Evolutionary conservation across 2,797 vertebrate genomes (phyloP).

Genomic region (Melanogrammus aeglefinus): DNA sequence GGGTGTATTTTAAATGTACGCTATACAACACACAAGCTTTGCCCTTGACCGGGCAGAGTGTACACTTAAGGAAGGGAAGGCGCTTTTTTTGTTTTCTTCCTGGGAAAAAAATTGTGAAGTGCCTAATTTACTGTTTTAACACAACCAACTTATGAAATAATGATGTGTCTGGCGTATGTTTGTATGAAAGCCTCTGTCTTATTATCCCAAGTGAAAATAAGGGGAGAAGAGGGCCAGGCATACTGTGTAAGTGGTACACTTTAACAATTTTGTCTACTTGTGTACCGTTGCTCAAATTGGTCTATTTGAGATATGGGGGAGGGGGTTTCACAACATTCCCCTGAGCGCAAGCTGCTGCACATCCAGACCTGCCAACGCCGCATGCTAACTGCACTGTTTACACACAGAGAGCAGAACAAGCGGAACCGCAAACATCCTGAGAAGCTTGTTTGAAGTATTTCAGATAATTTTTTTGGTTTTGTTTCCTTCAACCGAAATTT

Average conservation of each 20-base stretch:
- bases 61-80: constrained; percentile 55
- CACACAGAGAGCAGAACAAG: constrained; percentile 42
- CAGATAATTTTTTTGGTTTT: constrained; percentile 19
- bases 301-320: constrained; percentile 57
- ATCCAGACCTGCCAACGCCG: constrained; percentile 31
- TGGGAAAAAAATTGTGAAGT: constrained; percentile 46
- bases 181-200: constrained; percentile 56
- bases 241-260: constrained; percentile 64
- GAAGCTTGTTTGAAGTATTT: constrained; percentile 11
- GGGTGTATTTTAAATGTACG: constrained; percentile 35
- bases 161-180: constrained; percentile 65
- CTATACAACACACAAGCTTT: constrained; percentile 38
- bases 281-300: constrained; percentile 67
- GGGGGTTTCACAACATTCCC: constrained; percentile 60
- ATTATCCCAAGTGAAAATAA: constrained; percentile 65
- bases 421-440: constrained; percentile 38
- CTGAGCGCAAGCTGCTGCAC: constrained; percentile 42
- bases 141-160: constrained; percentile 72
- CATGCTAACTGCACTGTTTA: constrained; percentile 45
- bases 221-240: constrained; percentile 46
- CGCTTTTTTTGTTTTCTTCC: constrained; percentile 31
- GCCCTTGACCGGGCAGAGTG: constrained; percentile 37
- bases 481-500: constrained; percentile 26
- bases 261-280: constrained; percentile 69
- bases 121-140: constrained; percentile 68